A percentile compares a stretch with the other conserved stretches of the same genome.
phyloP scores from a whole-genome alignment of 2,113 vertebrate species.

The Corydoras sp. region DNA sequence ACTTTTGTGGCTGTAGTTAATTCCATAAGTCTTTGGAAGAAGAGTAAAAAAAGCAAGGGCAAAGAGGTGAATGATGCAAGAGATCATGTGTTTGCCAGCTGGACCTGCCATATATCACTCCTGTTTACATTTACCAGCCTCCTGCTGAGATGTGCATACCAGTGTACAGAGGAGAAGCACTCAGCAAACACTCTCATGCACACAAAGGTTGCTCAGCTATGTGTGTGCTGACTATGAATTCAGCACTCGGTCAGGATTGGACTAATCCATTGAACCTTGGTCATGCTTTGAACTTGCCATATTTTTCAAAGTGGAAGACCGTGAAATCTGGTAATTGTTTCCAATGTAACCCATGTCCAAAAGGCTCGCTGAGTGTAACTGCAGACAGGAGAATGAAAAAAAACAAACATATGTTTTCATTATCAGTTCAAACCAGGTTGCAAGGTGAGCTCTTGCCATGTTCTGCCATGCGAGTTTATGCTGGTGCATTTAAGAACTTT shows the following conservation, averaged over 20 bases:
- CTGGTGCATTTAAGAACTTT: conserved; percentile 27
- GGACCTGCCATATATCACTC: conserved; percentile 38
- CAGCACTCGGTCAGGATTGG: background rate
- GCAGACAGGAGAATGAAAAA: conserved; percentile 21
- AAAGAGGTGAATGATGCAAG: conserved; percentile 28
- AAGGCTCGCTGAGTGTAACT: conserved; percentile 13
- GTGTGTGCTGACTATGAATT: background rate
- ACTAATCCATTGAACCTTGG: background rate
- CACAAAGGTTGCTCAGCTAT: conserved; percentile 18
- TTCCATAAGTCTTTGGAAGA: too few relatives aligned
- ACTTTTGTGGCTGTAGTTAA: too few relatives aligned
- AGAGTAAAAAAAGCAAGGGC: too few relatives aligned
- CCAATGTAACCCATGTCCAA: conserved; percentile 5
- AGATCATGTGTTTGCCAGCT: conserved; percentile 41
- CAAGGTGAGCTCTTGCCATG: background rate
- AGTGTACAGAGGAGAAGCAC: conserved; percentile 10
- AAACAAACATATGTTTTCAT: conserved; percentile 16
- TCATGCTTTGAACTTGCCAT: conserved; percentile 4
- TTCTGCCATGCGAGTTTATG: conserved; percentile 4
- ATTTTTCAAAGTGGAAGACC: background rate
- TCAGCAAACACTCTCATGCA: background rate
- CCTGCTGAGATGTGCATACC: conserved; percentile 27
- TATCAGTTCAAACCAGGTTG: conserved; percentile 12
- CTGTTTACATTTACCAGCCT: conserved; percentile 42
- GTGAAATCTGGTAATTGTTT: conserved; percentile 8